phyloP scores from a whole-genome alignment of 2,113 vertebrate genomes.

The Centropus bengalensis region DNA sequence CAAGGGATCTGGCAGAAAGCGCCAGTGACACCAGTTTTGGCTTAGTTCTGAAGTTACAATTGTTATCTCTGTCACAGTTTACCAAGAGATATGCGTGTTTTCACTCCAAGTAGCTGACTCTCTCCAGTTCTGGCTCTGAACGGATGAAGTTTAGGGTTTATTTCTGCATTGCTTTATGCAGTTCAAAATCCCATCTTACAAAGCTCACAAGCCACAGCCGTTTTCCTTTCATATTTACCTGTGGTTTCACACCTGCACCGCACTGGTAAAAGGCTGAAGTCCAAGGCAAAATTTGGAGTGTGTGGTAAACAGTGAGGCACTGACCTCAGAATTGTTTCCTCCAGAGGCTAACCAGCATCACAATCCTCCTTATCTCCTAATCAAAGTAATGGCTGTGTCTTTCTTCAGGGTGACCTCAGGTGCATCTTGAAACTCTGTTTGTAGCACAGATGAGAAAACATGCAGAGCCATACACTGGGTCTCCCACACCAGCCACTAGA shows the following conservation, averaged over 20 bases:
- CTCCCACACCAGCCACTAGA: neutral
- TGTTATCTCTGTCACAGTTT: neutral
- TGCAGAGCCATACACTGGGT: neutral
- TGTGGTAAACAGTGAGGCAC: neutral
- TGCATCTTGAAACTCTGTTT: neutral
- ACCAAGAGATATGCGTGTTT: neutral
- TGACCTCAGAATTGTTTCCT: neutral
- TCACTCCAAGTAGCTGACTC: neutral
- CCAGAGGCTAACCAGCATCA: neutral
- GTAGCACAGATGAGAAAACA: neutral
- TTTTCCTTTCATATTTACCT: neutral
- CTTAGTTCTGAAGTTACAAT: neutral
- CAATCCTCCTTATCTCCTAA: neutral
- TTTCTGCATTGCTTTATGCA: neutral
- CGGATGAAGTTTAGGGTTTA: neutral
- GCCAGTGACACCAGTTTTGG: neutral
- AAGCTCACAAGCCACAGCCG: neutral
- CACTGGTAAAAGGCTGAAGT: neutral
- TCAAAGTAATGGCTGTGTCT: neutral
- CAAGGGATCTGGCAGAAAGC: neutral
- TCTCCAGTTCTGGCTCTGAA: neutral
- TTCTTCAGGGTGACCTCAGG: neutral
- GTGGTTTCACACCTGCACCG: neutral
- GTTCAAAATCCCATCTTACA: neutral
- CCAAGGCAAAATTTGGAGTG: neutral